Percentiles rank a stretch among this genome's conserved stretches.
Conservation (phyloP, 2,113 vertebrate species). For the Neotoma lepida region DNA sequence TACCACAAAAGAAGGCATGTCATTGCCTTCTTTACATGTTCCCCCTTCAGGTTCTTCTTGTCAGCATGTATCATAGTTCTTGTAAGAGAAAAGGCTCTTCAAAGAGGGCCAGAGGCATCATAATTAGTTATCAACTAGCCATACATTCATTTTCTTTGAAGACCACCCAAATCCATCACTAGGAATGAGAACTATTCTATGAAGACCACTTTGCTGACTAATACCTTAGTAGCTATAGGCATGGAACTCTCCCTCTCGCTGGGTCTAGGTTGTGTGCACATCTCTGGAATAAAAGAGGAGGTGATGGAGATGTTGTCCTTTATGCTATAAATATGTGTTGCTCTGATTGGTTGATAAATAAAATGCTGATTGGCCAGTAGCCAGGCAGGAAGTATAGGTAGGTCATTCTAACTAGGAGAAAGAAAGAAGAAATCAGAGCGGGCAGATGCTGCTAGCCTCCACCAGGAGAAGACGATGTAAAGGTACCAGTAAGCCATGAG, state of each 20-base stretch:
- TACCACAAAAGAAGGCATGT: not conserved
- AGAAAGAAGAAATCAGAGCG: too few species aligned
- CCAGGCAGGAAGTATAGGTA: too few species aligned
- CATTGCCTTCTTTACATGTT: not conserved
- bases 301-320: too few species aligned
- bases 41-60: not conserved
- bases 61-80: not conserved
- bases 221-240: accelerated
- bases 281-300: not conserved
- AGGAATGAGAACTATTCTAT: not conserved
- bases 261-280: not conserved
- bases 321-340: too few species aligned
- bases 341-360: too few species aligned
- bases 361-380: too few species aligned
- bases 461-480: too few species aligned
- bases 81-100: not conserved
- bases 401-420: too few species aligned
- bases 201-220: not conserved
- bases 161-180: not conserved
- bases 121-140: not conserved
- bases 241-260: not conserved
- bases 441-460: too few species aligned
- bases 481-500: too few species aligned
- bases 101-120: not conserved
- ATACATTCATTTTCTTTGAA: not conserved